Evolutionary conservation across 2,113 vertebrate genomes (phyloP), one percentile per base, ranked within the genome.

Genomic region (Entelurus aequoreus): DNA sequence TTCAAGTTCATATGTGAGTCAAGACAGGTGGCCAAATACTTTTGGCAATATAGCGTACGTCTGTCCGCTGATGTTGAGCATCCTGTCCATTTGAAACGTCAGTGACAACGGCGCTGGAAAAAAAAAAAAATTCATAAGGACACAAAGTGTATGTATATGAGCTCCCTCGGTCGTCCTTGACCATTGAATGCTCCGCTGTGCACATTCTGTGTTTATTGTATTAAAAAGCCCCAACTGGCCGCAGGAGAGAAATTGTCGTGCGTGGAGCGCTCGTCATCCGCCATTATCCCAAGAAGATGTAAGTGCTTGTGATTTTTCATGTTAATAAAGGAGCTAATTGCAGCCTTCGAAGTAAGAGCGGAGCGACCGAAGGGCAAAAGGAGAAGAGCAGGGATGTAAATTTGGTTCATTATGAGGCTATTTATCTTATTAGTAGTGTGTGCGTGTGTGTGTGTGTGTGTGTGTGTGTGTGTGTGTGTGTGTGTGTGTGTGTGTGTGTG

Each of bases 371-470:
- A 57, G 54, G 47, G 60, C 66, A 46, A 14, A 56, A 63, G 66
- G 53, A 53, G 65, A 71, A 68, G 68, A 66, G 63, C 63, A 47
- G 21, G 10, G 54, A 66, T 42, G 16, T 28, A 48, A n/a, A 71
- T 74, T 65, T 60, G 62, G 62, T 52, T 74, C 64, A 76, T 73
- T 71, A 62, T 44, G 19, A 65, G 60, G 51, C n/a, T 54, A 60
- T 73, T 68, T 80, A 82, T 85, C 65, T 68, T 12, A 78, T 81
- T 71, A 73, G 53, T 54, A 69, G 42, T 21, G 55, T 40, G 35
- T n/a, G 55, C 21, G 16, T n/a, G 16, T 4, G 21, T 2, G 1
- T 44, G 54, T 55, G 50, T 13, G 36, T 40, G 14, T 35, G 15
- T 16, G n/a, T 40, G 54, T 55, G 19, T 6, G 54, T 40, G 14